Evolutionary conservation across 2,113 vertebrate genomes (phyloP).

Genomic region (Serinus canaria): DNA sequence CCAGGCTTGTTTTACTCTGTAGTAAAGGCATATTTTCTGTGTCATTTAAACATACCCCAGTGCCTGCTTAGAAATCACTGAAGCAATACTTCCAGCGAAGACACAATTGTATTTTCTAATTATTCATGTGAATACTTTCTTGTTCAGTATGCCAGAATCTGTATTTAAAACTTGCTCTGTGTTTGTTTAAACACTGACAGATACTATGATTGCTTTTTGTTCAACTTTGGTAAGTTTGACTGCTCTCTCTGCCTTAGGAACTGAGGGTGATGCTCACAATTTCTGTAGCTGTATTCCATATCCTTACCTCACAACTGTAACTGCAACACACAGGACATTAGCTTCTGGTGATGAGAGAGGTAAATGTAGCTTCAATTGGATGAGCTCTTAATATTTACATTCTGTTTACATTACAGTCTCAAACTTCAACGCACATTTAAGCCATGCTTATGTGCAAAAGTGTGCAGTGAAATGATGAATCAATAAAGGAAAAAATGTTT

Average conservation of each 20-base stretch:
- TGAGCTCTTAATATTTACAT: not conserved
- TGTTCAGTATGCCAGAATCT: not conserved
- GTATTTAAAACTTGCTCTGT: not conserved
- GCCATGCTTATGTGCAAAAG: not conserved
- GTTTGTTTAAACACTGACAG: not conserved
- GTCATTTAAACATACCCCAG: not conserved
- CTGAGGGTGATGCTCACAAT: not conserved
- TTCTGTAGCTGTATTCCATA: not conserved
- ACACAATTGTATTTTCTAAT: not conserved
- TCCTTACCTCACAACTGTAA: not conserved
- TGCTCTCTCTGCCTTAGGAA: not conserved
- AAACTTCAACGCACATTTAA: not conserved
- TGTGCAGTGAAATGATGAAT: not conserved
- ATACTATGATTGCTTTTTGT: not conserved
- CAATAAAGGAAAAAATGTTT: not conserved
- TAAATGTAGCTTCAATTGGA: not conserved
- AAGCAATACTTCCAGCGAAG: not conserved
- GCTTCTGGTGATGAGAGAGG: not conserved
- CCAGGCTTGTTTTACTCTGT: not conserved
- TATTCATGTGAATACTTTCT: not conserved
- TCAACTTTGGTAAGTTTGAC: not conserved
- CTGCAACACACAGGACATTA: not conserved
- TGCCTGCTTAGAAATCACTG: not conserved
- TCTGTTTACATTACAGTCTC: not conserved
- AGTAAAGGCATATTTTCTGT: not conserved